These are phyloP conservation scores for Schizopygopsis malacanthus DNA, from an alignment of 2,797 vertebrate species.

Conservation along the genomic window DNA sequence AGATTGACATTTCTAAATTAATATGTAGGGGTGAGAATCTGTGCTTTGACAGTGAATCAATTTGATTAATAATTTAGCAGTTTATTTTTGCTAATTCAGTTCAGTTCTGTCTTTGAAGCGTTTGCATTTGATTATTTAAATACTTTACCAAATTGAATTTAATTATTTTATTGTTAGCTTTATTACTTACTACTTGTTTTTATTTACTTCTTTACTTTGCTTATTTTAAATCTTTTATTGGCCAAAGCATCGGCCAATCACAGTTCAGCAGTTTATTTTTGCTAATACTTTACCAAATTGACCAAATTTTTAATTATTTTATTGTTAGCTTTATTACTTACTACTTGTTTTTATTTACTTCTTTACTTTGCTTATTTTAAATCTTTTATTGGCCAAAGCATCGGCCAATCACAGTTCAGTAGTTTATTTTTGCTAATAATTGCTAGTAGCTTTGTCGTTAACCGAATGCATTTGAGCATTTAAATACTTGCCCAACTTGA, in stretches of 20 bases:
- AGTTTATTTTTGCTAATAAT: not conserved
- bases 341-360: not conserved
- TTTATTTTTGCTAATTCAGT: not conserved
- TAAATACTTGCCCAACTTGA: no score
- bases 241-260: not conserved
- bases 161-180: not conserved
- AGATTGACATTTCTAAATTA: not conserved
- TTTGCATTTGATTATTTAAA: not conserved
- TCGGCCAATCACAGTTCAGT: not conserved
- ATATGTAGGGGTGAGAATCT: not conserved
- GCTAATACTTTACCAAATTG: not conserved
- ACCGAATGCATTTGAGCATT: not conserved
- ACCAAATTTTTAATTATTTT: no score
- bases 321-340: not conserved
- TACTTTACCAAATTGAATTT: not conserved
- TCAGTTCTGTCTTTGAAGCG: not conserved
- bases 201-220: not conserved
- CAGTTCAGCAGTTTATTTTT: not conserved
- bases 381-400: not conserved
- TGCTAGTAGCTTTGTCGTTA: no score
- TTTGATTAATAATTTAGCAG: not conserved
- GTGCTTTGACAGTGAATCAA: not conserved
- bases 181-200: not conserved
- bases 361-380: not conserved
- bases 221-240: not conserved